Percentiles rank a stretch among this genome's conserved stretches.
Evolutionary conservation across 2,888 invertebrate genomes (phyloP).

Genomic region (Cyrtodaria siliqua): DNA sequence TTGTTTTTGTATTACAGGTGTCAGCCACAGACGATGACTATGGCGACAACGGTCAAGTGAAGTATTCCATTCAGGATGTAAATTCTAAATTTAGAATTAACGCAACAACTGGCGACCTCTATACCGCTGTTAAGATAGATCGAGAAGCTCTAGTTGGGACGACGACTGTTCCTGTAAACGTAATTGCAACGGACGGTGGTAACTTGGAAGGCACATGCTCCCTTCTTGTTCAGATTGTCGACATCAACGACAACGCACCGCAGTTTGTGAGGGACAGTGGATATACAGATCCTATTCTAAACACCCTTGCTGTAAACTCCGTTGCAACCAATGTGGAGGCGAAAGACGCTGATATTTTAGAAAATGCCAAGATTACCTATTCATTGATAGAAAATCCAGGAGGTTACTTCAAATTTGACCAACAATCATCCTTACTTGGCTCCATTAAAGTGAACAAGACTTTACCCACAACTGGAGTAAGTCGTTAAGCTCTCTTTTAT

Average conservation of each 20-base stretch:
- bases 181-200: conserved; percentile 99
- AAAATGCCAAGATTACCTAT: conserved; percentile 90
- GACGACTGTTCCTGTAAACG: conserved; percentile 88
- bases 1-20: conserved; percentile 88
- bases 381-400: conserved; percentile 90
- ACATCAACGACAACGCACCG: conserved; percentile 77
- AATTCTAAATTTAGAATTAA: conserved; percentile 93
- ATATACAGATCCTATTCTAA: conserved; percentile 35
- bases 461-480: conserved; percentile 85
- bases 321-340: conserved; percentile 92
- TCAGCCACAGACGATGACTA: conserved; percentile 98
- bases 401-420: conserved; percentile 98
- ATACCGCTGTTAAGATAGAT: conserved; percentile 90
- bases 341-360: conserved; percentile 98
- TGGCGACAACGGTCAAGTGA: conserved; percentile 92
- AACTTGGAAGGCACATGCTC: conserved; percentile 99
- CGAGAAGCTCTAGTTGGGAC: conserved; percentile 88
- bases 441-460: conserved; percentile 98
- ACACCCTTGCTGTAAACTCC: conserved; percentile 30
- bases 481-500: conserved; percentile 12
- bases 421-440: conserved; percentile 91
- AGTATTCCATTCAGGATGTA: conserved; percentile 92
- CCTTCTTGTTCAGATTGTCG: conserved; percentile 87
- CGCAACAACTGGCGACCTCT: conserved; percentile 97
- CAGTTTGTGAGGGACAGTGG: conserved; percentile 55